Percentiles rank a stretch among this genome's conserved stretches.
Conservation (phyloP, 2,888 invertebrate genomes). For the Clunio marinus region DNA sequence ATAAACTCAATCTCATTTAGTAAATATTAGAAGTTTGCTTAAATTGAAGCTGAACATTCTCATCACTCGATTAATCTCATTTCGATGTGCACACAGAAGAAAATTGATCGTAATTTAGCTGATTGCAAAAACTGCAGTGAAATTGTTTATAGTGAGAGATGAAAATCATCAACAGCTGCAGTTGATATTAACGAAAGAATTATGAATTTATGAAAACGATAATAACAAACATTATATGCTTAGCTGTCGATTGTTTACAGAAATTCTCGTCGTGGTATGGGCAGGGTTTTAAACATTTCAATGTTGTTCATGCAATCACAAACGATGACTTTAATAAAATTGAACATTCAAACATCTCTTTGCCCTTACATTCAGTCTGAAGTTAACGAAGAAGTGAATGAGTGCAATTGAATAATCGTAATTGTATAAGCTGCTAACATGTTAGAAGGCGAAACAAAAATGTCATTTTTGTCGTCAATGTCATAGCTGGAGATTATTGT, state of each 20-base stretch:
- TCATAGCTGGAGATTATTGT: constrained; percentile 24
- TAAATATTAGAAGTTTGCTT: no score
- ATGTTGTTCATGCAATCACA: background rate
- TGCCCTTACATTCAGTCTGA: no score
- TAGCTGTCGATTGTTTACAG: background rate
- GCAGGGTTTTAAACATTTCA: no score
- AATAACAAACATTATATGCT: constrained; percentile 21
- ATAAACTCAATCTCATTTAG: no score
- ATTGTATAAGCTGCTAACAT: constrained; percentile 5
- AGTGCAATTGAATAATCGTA: constrained; percentile 18
- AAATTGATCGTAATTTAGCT: background rate
- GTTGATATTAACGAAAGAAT: background rate
- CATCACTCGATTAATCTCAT: constrained; percentile 18
- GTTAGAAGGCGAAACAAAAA: background rate
- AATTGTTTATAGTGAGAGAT: background rate
- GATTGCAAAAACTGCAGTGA: constrained; percentile 6
- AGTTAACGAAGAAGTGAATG: background rate
- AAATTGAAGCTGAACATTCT: no score
- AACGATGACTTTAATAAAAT: background rate
- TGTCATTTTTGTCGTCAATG: background rate
- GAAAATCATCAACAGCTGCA: constrained; percentile 27
- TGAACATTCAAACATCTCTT: background rate
- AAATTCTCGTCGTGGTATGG: no score
- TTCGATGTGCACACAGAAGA: constrained; percentile 2
- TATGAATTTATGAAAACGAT: constrained; percentile 36